Percentiles rank a stretch among this genome's conserved stretches.
Conservation (phyloP, 2,888 invertebrate genomes). For the Watsonalla binaria region DNA sequence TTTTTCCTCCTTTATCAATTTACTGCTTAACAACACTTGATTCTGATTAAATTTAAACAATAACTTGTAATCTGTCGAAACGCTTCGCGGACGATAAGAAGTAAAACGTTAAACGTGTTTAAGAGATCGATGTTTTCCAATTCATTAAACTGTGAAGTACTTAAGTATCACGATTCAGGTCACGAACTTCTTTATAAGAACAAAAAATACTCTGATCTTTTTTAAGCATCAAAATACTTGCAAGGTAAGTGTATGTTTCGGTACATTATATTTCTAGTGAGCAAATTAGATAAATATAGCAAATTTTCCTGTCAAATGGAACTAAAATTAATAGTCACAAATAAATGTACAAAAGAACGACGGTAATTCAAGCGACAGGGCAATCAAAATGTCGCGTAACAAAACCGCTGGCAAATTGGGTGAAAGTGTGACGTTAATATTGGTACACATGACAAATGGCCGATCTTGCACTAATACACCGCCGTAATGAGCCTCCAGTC, state of each 20-base stretch:
- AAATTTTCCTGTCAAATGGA: slow-evolving; percentile 15
- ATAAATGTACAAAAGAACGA: slow-evolving; percentile 36
- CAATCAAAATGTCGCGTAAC: slow-evolving; percentile 58
- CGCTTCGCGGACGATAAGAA: background rate
- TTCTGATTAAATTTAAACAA: slow-evolving; percentile 52
- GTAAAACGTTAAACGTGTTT: background rate
- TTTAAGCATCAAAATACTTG: no score
- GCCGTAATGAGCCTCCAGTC: slow-evolving; percentile 32
- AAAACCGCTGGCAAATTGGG: slow-evolving; percentile 61
- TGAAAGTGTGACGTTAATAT: slow-evolving; percentile 73
- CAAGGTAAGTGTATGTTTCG: no score
- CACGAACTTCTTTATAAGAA: background rate
- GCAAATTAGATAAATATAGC: slow-evolving; percentile 6
- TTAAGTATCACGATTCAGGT: background rate
- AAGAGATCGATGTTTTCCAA: background rate
- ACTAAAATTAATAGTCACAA: slow-evolving; percentile 34
- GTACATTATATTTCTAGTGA: background rate
- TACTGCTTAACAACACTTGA: slow-evolving; percentile 61
- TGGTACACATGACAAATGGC: slow-evolving; percentile 69
- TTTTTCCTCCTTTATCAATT: slow-evolving; percentile 67
- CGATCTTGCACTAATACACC: slow-evolving; percentile 46
- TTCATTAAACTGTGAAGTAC: background rate
- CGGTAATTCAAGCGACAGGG: slow-evolving; percentile 39
- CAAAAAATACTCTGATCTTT: background rate
- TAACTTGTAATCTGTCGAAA: slow-evolving; percentile 22